Conservation (phyloP, 92 coral and sea anemone species). For the Bergia puertoricense region DNA sequence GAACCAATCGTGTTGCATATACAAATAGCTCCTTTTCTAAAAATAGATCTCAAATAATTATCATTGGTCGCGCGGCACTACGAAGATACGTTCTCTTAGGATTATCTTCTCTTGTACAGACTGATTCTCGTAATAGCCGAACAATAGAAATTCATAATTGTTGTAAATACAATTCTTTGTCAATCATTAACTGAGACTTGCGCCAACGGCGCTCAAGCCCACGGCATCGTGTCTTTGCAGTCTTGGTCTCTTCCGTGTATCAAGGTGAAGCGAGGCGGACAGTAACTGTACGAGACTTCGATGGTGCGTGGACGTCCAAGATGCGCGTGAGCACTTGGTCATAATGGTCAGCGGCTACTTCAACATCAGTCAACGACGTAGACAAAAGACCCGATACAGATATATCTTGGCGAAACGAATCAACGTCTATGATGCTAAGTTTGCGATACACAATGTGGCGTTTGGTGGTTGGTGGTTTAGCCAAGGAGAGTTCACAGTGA, state of each 20-base stretch:
- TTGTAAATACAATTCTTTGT: not conserved
- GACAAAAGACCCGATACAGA: not conserved
- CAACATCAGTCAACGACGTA: not conserved
- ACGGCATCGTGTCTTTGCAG: not conserved
- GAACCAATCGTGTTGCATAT: not conserved
- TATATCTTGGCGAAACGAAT: constrained; percentile 6
- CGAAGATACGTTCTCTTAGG: too few species aligned
- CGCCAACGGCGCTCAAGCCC: not conserved
- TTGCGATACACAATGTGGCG: not conserved
- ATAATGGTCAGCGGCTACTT: not conserved
- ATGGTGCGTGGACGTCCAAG: constrained; percentile 5
- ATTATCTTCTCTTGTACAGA: too few species aligned
- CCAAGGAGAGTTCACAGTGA: not conserved
- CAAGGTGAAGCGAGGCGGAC: not conserved
- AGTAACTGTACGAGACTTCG: not conserved
- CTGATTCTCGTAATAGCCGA: too few species aligned
- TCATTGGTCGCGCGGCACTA: too few species aligned
- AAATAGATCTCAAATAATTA: too few species aligned
- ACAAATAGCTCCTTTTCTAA: too few species aligned
- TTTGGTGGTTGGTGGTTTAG: constrained; percentile 5
- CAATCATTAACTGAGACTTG: not conserved
- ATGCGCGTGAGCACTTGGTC: not conserved
- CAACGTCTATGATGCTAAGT: not conserved
- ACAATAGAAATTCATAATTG: not conserved
- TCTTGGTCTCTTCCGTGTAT: not conserved